A percentile compares a stretch with the other conserved stretches of the same genome.
Conservation (phyloP, 2,888 invertebrate genomes). For the Plebejus argus region DNA sequence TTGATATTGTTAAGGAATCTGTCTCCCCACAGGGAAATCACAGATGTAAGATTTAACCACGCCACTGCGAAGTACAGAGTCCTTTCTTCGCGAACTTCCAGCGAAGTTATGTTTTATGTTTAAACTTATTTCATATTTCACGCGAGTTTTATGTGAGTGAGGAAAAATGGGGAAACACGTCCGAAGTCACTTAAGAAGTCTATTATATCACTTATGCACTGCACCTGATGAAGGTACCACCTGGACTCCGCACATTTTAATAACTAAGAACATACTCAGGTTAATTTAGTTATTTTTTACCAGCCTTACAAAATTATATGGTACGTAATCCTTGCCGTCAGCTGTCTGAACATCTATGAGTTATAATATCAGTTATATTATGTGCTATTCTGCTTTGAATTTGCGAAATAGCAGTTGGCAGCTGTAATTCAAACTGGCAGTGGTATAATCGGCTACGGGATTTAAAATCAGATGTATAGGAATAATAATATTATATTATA, state of each 20-base stretch:
- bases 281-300: background rate
- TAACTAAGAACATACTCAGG: background rate
- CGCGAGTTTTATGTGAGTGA: slow-evolving; percentile 33
- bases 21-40: slow-evolving; percentile 29
- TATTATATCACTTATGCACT: slow-evolving; percentile 31
- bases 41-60: slow-evolving; percentile 35
- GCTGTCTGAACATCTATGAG: too few relatives aligned
- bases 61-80: slow-evolving; percentile 32
- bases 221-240: slow-evolving; percentile 25
- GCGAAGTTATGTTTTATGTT: slow-evolving; percentile 68
- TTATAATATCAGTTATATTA: too few relatives aligned
- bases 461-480: too few relatives aligned
- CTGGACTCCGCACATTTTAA: background rate
- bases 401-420: too few relatives aligned
- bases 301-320: background rate
- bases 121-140: slow-evolving; percentile 72
- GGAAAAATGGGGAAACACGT: slow-evolving; percentile 35
- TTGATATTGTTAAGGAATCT: slow-evolving; percentile 30
- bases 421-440: too few relatives aligned
- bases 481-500: too few relatives aligned
- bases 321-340: too few relatives aligned
- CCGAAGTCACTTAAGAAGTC: slow-evolving; percentile 32
- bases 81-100: slow-evolving; percentile 48
- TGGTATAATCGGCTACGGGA: too few relatives aligned
- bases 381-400: too few relatives aligned